phyloP scores from a whole-genome alignment of 2,888 invertebrate genomes.

The Sminthurinus aureus region DNA sequence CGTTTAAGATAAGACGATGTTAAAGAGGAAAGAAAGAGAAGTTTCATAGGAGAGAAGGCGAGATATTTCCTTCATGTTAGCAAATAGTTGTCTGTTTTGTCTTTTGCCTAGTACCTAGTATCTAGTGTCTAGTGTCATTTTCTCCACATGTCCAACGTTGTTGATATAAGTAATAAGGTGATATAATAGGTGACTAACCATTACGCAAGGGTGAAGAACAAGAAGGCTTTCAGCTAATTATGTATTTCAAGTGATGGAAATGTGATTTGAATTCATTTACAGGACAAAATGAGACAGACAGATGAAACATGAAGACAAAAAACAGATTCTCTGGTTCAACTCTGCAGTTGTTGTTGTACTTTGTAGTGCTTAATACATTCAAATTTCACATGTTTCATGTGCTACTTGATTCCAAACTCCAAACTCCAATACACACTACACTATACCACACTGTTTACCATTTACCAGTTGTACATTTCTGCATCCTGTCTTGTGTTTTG shows the following conservation, averaged over 20 bases:
- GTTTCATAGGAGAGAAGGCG: background rate
- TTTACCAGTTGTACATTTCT: no score
- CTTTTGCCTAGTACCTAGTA: no score
- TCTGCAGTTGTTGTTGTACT: background rate
- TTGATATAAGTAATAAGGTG: background rate
- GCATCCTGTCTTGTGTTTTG: no score
- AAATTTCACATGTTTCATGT: background rate
- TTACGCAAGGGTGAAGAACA: background rate
- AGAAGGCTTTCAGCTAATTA: slow-evolving; percentile 30
- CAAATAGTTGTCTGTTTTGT: background rate
- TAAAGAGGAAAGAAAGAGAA: background rate
- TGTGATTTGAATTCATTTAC: slow-evolving; percentile 32
- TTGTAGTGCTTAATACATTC: no score
- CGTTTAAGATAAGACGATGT: background rate
- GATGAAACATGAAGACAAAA: background rate
- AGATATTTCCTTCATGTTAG: slow-evolving; percentile 5
- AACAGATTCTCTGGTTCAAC: background rate
- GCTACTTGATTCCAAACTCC: background rate
- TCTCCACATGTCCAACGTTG: background rate
- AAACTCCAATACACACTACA: background rate
- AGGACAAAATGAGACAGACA: slow-evolving; percentile 1
- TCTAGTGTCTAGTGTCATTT: no score
- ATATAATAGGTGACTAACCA: background rate
- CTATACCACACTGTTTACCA: background rate
- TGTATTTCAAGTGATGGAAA: slow-evolving; percentile 19